These are phyloP conservation scores for Hucho hucho DNA, from an alignment of 2,113 vertebrate genomes.

Conservation along the genomic window DNA sequence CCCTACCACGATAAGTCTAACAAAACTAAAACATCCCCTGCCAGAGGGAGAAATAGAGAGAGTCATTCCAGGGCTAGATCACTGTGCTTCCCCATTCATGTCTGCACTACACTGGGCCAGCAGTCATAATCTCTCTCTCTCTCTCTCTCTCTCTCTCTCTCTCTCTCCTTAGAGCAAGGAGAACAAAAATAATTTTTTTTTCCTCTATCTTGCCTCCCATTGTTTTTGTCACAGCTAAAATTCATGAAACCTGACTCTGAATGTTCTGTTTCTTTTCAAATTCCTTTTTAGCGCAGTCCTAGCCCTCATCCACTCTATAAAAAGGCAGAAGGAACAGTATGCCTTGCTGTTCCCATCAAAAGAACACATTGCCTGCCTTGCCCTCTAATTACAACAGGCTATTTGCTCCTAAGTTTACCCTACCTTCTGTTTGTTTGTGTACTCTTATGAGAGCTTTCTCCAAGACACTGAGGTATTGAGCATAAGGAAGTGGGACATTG, in stretches of 20 bases:
- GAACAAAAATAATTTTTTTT: constrained; percentile 82
- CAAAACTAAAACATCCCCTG: too few species aligned
- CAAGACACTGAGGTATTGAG: constrained; percentile 42
- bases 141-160: constrained; percentile 49
- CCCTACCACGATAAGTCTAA: constrained; percentile 21
- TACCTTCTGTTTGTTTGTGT: constrained; percentile 23
- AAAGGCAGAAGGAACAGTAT: background rate
- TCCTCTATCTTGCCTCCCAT: constrained; percentile 75
- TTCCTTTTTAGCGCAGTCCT: constrained; percentile 83
- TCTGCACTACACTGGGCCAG: constrained; percentile 7
- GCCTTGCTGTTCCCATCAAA: background rate
- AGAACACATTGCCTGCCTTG: constrained; percentile 18
- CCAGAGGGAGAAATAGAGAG: constrained; percentile 24
- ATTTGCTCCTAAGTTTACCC: background rate
- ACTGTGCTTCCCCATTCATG: background rate
- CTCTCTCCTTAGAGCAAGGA: constrained; percentile 49
- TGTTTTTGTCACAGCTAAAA: constrained; percentile 84
- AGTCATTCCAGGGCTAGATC: constrained; percentile 16
- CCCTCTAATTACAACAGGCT: background rate
- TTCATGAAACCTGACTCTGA: constrained; percentile 85
- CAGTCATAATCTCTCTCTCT: background rate
- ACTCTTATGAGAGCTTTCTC: constrained; percentile 19
- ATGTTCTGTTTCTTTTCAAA: constrained; percentile 87
- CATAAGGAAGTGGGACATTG: constrained; percentile 33
- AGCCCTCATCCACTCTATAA: constrained; percentile 46